Evolutionary conservation across 2,888 invertebrate species (phyloP), one percentile per base, ranked within the genome.

Genomic region (Prenolepis imparis): DNA sequence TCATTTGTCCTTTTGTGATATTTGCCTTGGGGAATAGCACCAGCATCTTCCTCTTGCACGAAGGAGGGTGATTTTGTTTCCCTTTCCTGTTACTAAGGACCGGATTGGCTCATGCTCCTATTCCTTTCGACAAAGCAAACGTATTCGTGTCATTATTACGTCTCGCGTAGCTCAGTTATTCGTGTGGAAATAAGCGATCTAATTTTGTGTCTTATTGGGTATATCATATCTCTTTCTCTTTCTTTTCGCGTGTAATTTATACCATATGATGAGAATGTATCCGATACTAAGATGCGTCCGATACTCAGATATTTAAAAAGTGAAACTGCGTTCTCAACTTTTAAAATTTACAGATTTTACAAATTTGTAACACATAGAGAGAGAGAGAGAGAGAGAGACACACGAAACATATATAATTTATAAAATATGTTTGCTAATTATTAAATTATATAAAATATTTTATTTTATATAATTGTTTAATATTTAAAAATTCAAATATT

Each of bases 111-210:
- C 67, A 24, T 55, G 55, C 70, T 78, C 44, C 28, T 32, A 77
- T 72, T 80, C 44, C 78, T 80, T 80, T 80, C 36, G 78, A 70
- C 78, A 80, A 80, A 80, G 78, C 57, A 72, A 80, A 80, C 78
- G 24, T 70, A 78, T 78, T 57, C 70, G 18, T 59, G 32, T 80
- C 78, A 72, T 80, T 70, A 78, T 78, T 68, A 59, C 32, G 72
- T 59, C 21, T 70, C 8, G 24, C 18, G 21, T 77, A 57, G 68
- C 28, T 67, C 44, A 36, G 24, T 70, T 11, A 44, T 72, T 80
- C 44, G 59, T 44, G 21, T 59, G 24, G 70, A 80, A 80, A 80
- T 12, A 36, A 70, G n/a, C 78, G 44, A 70, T 80, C 78, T 80
- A 61, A 80, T 80, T 80, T 80, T 72, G 12, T 32, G 59, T 72